Base-by-base conservation (phyloP, 1,140 invertebrate species). In the Tribolium madens region DNA sequence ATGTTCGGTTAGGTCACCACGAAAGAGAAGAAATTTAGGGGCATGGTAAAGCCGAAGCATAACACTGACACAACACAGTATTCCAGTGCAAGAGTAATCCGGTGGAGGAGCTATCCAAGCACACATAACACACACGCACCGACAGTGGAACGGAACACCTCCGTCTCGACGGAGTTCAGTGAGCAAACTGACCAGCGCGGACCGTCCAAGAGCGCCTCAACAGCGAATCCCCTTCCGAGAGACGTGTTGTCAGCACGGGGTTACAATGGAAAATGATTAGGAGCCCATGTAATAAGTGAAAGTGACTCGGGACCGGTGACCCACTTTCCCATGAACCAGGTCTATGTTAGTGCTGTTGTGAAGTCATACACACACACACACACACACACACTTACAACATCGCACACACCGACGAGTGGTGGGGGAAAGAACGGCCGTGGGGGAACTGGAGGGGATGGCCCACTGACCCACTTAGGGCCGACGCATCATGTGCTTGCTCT, bases 261-360 rank as follows among this genome's bases (percentile, higher is more conserved):
- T 85, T 87, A 89, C 89, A 89, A 89, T 88, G 88, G 88, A 89
- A 88, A 89, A 89, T 88, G 88, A 89, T 89, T 89, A 89, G 88
- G 86, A 87, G 86, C 86, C 88, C 88, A 89, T 90, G 89, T 89
- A 90, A 90, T 90, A 90, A 90, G 89, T 91, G 89, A 90, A 90
- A 90, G 89, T 90, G 89, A 89, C 87, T 88, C 86, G 76, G 80
- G 79, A 84, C 81, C 77, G 87, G 87, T 89, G 89, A 90, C 89
- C 89, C 86, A 90, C 88, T 90, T 90, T 90, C 88, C 88, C 87
- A 87, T 87, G 86, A 90, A 90, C 88, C 89, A 90, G 89, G 89
- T 90, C 89, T 90, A 90, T 90, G 89, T 90, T 90, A 90, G 87
- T 87, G 87, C 80, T 81, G 78, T 82, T 83, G 84, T 84, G 84